Evolutionary conservation across 2,797 vertebrate genomes (phyloP), one percentile per base, ranked within the genome.

Genomic region (Acropternis orthonyx): DNA sequence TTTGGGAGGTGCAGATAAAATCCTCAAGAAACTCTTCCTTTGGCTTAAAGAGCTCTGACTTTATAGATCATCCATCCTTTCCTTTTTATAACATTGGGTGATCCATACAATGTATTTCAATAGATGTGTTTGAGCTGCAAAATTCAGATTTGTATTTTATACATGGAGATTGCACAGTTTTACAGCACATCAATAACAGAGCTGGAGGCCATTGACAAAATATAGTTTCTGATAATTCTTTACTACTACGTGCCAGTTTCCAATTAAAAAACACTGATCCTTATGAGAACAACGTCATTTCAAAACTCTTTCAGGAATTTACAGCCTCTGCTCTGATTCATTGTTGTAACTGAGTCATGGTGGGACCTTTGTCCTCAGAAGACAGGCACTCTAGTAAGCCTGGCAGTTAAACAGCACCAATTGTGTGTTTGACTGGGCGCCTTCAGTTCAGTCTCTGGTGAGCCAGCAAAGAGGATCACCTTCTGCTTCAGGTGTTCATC

Each of bases 131-230:
- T 67, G 54, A 72, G 62, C 80, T 78, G 92, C 80, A 88, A 75
- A 92, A 88, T 90, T 78, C 79, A 44, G 37, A 82, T 90, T 81
- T 82, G 75, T 74, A 22, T 88, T 90, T 92, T 90, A 51, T 72
- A 41, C 44, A 3, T 22, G 44, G 27, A 18, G 37, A 78, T 85
- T 82, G 48, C 34, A 65, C 43, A 63, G 32, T 58, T 85, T 92
- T 63, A 75, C 54, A 75, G 84, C 72, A 79, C 34, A 18, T 79
- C 85, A 82, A 85, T 67, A 61, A 71, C 89, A 82, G 75, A 82
- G 26, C 63, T 71, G n/a, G 76, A 85, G 67, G 72, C 90, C 72
- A 55, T 34, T 24, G 48, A 49, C 74, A 65, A 88, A 88, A 75
- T 72, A 48, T 71, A 73, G 39, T 72, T 54, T 72, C 49, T 81